Base-by-base conservation (phyloP, 2,797 vertebrate genomes). In the Catostomus latipinnis region DNA sequence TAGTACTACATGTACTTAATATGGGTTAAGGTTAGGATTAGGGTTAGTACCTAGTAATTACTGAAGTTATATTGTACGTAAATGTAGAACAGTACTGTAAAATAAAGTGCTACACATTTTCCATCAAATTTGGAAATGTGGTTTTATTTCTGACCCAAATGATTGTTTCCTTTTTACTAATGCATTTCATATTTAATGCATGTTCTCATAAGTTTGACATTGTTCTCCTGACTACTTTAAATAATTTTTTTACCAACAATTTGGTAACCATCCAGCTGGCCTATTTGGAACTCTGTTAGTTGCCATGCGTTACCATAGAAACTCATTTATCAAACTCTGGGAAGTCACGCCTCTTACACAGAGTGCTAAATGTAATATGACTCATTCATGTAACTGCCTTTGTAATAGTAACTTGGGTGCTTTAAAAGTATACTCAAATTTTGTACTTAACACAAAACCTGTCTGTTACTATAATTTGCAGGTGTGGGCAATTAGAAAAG, bases 401-500 rank as follows among this genome's bases (percentile, higher is more conserved):
- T 34, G 34, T 34, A 34, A 34, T 34, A 34, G 34, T 34, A 34
- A 34, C 34, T 34, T 34, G 34, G 34, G 34, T 22, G 22, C 6
- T 1, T 22, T 67, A 6, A 16, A 50, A 34, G 54, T 12, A 10
- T 9, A 43, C 46, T 77, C 10, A 60, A 46, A 56, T 9, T 14
- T n/a, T 34, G 2, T 34, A 34, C 34, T 52, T 9, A 50, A 50
- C 10, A 9, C 49, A 50, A 7, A 50, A 50, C 49, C 49, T 50
- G 49, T 5, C 16, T 18, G 16, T 18, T 18, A 18, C 16, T 18
- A 18, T 18, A 18, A 18, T 60, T 46, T 58, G 3, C 85, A 99
- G 97, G 86, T 91, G 92, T 3, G 88, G 88, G 11, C 86, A 93
- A 80, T 92, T 99, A 83, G 94, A 97, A 82, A 94, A 95, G 84